phyloP scores from a whole-genome alignment of 1,140 invertebrate genomes.

The Drosophila serrata region DNA sequence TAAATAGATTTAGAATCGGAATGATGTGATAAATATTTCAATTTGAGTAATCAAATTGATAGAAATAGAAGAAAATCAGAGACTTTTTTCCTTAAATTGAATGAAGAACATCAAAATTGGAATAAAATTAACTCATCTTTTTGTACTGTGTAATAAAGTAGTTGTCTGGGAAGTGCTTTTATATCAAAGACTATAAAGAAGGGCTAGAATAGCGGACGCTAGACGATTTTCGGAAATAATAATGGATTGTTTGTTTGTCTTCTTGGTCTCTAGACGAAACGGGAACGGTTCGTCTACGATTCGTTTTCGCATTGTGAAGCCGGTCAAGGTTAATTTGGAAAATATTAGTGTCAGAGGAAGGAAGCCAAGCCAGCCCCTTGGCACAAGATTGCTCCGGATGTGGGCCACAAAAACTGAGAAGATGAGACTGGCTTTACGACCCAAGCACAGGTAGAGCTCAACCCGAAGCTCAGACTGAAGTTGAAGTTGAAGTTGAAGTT shows the following conservation, averaged over 20 bases:
- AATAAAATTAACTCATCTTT: not conserved
- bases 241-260: conserved; percentile 54
- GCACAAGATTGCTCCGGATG: conserved; percentile 72
- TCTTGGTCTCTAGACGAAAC: conserved; percentile 56
- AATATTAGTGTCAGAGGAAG: conserved; percentile 62
- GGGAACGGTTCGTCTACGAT: conserved; percentile 59
- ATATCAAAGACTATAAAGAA: conserved; percentile 8
- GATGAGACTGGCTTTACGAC: conserved; percentile 55
- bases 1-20: not conserved
- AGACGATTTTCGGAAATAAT: conserved; percentile 66
- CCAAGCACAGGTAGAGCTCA: conserved; percentile 31
- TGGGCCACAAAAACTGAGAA: conserved; percentile 64
- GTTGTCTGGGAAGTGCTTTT: conserved; percentile 1
- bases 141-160: conserved; percentile 1
- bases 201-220: conserved; percentile 44
- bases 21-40: not conserved
- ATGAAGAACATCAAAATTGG: not conserved
- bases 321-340: conserved; percentile 80
- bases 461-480: not conserved
- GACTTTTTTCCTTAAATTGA: not conserved
- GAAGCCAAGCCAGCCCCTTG: conserved; percentile 37
- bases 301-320: conserved; percentile 70
- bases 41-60: not conserved
- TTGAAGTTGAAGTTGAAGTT: not conserved
- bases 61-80: not conserved